Percentiles rank a stretch among this genome's conserved stretches.
Evolutionary conservation across 2,113 vertebrate genomes (phyloP).

Genomic region (Gymnarchus niloticus): DNA sequence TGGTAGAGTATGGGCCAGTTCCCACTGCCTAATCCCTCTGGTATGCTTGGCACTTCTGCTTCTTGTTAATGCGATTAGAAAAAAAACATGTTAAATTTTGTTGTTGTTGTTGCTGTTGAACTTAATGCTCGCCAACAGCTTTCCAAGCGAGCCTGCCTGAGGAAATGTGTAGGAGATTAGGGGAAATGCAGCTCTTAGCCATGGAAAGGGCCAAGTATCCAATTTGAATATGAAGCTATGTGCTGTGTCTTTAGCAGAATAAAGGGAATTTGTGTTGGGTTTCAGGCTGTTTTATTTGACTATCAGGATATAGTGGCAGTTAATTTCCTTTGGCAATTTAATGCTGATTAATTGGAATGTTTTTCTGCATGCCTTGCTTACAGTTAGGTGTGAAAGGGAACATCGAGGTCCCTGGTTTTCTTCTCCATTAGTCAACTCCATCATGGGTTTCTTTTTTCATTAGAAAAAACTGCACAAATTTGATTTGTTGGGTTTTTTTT

Average conservation of each 20-base stretch:
- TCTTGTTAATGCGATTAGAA: constrained; percentile 19
- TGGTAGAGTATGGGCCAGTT: not conserved
- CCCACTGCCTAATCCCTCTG: constrained; percentile 22
- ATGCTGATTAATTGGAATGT: not conserved
- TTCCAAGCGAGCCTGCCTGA: constrained; percentile 9
- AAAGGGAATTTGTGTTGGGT: constrained; percentile 11
- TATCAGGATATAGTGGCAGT: constrained; percentile 1
- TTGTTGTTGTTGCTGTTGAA: constrained; percentile 17
- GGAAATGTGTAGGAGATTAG: constrained; percentile 1
- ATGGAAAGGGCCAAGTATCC: constrained; percentile 1
- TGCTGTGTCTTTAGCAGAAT: constrained; percentile 14
- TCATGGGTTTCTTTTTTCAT: not conserved
- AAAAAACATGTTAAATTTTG: constrained; percentile 3
- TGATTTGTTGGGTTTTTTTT: not conserved
- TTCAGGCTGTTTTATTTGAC: constrained; percentile 1
- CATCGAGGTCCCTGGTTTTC: not conserved
- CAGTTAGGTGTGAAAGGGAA: not conserved
- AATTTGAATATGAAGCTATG: constrained; percentile 15
- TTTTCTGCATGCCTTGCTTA: not conserved
- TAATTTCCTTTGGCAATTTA: not conserved
- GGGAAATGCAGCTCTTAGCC: constrained; percentile 16
- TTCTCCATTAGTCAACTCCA: not conserved
- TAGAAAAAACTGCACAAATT: not conserved
- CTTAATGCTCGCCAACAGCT: constrained; percentile 6
- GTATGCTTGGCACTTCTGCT: constrained; percentile 20